A percentile compares a stretch with the other conserved stretches of the same genome.
Conservation (phyloP, 2,797 vertebrate species). For the Enoplosus armatus region DNA sequence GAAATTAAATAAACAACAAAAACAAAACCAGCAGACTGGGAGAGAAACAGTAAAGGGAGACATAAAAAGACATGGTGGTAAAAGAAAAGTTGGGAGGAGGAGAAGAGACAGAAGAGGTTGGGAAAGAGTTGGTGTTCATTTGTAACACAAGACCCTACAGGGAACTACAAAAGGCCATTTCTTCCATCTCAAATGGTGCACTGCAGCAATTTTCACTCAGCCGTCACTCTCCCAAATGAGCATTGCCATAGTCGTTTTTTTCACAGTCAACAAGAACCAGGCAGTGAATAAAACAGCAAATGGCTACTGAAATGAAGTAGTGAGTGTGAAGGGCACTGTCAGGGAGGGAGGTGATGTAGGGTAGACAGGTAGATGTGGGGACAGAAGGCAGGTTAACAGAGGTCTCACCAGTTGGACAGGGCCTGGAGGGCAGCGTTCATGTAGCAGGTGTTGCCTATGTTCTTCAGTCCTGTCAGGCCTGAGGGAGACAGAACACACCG, state of each 20-base stretch:
- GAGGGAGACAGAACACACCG: conserved; percentile 49
- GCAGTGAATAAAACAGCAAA: conserved; percentile 42
- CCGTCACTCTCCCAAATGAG: conserved; percentile 63
- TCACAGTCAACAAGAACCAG: conserved; percentile 49
- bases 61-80: conserved; percentile 21
- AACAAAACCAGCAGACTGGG: conserved; percentile 25
- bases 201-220: conserved; percentile 72
- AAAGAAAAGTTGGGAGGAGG: conserved; percentile 7
- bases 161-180: conserved; percentile 73
- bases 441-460: conserved; percentile 99
- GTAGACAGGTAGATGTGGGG: background rate
- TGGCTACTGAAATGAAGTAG: background rate
- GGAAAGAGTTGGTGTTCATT: conserved; percentile 51
- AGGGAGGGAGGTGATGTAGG: background rate
- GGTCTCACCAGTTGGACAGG: conserved; percentile 96
- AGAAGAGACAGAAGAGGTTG: conserved; percentile 30
- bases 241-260: conserved; percentile 43
- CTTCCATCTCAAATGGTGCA: conserved; percentile 74
- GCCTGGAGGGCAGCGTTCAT: conserved; percentile 99
- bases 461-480: conserved; percentile 98
- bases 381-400: background rate
- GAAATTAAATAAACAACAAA: conserved; percentile 35
- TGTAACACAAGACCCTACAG: conserved; percentile 70
- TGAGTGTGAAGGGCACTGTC: conserved; percentile 15
- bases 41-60: conserved; percentile 19